Evolutionary conservation across 2,888 invertebrate genomes (phyloP).

Genomic region (Temnothorax ravouxi): DNA sequence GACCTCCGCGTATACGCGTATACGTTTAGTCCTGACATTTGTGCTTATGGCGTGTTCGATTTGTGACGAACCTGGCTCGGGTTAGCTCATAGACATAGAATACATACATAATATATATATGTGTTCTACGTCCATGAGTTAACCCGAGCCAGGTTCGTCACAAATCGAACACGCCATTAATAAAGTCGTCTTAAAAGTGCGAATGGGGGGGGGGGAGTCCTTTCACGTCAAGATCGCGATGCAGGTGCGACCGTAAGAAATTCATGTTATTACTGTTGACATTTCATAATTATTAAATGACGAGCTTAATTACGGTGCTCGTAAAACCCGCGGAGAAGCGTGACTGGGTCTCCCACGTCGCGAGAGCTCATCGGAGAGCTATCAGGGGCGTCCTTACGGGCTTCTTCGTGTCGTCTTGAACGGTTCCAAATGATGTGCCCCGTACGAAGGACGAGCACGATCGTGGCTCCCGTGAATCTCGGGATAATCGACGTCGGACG

Average conservation of each 20-base stretch:
- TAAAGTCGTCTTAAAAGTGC: not conserved
- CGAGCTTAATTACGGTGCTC: not conserved
- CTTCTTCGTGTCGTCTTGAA: not conserved
- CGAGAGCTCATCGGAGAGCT: not conserved
- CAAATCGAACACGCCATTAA: no score
- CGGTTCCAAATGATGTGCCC: not conserved
- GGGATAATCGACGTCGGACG: constrained; percentile 65
- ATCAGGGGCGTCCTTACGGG: not conserved
- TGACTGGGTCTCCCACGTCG: not conserved
- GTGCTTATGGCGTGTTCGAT: no score
- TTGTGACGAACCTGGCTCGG: no score
- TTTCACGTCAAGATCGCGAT: not conserved
- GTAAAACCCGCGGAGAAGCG: not conserved
- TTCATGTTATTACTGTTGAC: constrained; percentile 8
- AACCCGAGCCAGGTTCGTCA: no score
- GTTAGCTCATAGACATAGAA: no score
- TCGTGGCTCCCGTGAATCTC: constrained; percentile 7
- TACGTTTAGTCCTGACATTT: not conserved
- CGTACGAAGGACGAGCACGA: not conserved
- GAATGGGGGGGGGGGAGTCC: no score
- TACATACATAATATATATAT: no score
- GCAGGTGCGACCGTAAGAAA: constrained; percentile 1
- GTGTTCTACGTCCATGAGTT: no score
- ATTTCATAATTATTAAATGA: constrained; percentile 18
- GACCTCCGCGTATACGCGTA: not conserved